Base-by-base conservation (phyloP, 2,797 vertebrate genomes). In the Petrocephalus schoutedeni region DNA sequence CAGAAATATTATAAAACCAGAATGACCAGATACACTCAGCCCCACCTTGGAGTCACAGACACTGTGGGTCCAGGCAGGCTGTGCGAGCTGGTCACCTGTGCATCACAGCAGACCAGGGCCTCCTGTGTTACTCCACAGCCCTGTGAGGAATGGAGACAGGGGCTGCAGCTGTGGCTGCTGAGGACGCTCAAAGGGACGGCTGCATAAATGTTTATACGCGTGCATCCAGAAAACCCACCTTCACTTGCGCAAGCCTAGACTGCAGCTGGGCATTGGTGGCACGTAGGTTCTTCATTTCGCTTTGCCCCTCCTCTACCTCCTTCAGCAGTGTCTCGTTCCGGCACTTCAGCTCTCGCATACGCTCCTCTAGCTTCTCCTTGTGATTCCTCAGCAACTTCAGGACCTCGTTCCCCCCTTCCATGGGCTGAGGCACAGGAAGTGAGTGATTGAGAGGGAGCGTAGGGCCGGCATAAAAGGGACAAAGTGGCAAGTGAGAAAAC, bases 301-400 rank as follows among this genome's bases (percentile, higher is more conserved):
- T 93, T 87, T 95, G 93, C 0, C 92, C 90, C n/a, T 94, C 94
- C 0, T 94, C 92, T 83, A 90, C 93, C 85, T 95, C 94, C 67
- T 91, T 94, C 91, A 95, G 93, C 87, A 97, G 92, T 88, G 94
- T 94, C 58, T 96, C 94, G 0, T 95, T 97, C 90, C 89, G 95
- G 87, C 86, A 94, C 90, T 90, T 94, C 85, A 96, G 87, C 0
- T 94, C 94, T 58, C 87, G 92, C 93, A 96, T 94, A 0, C 91
- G 93, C 89, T 95, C 95, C 87, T 96, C 96, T 82, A 95, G 87
- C 74, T 95, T 94, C 19, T 96, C 95, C 89, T 95, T 96, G 90
- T 95, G 94, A 91, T 91, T 94, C 90, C 95, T 96, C 61, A 95
- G 92, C 87, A 95, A 56, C 91, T 94, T 95, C 21, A 95, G 94